Base-by-base conservation (phyloP, 2,113 vertebrate genomes). In the Thalassoma bifasciatum region DNA sequence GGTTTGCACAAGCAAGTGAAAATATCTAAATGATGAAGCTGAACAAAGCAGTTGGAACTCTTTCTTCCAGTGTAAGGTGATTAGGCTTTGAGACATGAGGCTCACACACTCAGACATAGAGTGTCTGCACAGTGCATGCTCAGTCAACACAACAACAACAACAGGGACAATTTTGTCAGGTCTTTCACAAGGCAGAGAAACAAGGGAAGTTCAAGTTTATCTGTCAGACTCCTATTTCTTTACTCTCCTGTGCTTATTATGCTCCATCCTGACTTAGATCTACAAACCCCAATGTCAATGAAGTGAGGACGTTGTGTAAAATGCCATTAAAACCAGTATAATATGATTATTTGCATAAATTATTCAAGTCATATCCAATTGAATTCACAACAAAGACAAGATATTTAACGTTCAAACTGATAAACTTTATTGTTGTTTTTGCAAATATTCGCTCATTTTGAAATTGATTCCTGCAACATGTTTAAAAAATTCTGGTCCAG, bases 1-100 rank as follows among this genome's bases (percentile, higher is more conserved):
- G n/a, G 54, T 22, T 26, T 10, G 7, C 63, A 65, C 49, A 42
- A 58, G 54, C 22, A 23, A 8, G 57, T 57, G 52, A 67, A 62
- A 69, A 14, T 22, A 82, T 50, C 54, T 40, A 67, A 68, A 77
- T 66, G 34, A 58, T 57, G 57, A 49, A 24, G 63, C 42, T 38
- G 59, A 49, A 70, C 17, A 52, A 75, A 76, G 68, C 8, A 49
- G 24, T 3, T 22, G 19, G 24, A 23, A 44, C 23, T 74, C 30
- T 69, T 67, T 51, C 65, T 79, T 85, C 37, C 47, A 46, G 37
- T 70, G 59, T 49, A 16, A 77, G 56, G 37, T 83, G 82, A 91
- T 88, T 85, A 72, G 86, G 82, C 66, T 77, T 60, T 61, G 73
- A 84, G 81, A 60, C 50, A 4, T 34, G 34, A 66, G 52, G 70